A percentile compares a stretch with the other conserved stretches of the same genome.
These are phyloP conservation scores for Marisa cornuarietis DNA, from an alignment of 1,140 invertebrate species.

Conservation along the genomic window DNA sequence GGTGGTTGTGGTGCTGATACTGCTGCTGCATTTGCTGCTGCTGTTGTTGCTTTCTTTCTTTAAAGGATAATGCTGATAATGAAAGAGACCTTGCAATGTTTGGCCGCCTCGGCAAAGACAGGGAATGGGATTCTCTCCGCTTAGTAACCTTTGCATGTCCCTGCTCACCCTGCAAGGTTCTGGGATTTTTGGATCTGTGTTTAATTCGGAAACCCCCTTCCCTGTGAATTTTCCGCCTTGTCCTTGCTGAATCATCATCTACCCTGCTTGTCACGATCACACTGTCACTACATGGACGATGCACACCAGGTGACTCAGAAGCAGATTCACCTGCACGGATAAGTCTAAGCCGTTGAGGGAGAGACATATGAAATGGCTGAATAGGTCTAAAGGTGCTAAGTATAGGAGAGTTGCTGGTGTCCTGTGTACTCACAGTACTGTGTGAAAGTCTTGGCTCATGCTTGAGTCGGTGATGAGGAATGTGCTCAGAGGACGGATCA, in stretches of 20 bases:
- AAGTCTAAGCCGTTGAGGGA: slow-evolving; percentile 14
- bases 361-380: slow-evolving; percentile 18
- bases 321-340: neutral
- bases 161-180: no score
- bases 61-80: slow-evolving; percentile 13
- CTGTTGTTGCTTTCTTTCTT: neutral
- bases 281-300: slow-evolving; percentile 16
- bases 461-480: slow-evolving; percentile 23
- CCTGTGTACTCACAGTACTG: slow-evolving; percentile 60
- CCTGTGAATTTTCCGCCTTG: slow-evolving; percentile 13
- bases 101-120: neutral
- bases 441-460: slow-evolving; percentile 42
- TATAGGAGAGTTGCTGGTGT: slow-evolving; percentile 33
- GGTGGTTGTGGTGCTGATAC: slow-evolving; percentile 20
- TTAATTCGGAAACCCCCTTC: slow-evolving; percentile 20
- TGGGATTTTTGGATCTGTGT: neutral
- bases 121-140: no score
- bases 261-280: neutral
- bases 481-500: slow-evolving; percentile 43
- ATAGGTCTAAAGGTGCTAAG: neutral
- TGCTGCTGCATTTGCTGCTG: neutral
- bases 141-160: no score
- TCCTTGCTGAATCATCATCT: neutral
- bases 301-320: neutral
- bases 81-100: slow-evolving; percentile 16